Percentiles rank a stretch among this genome's conserved stretches.
Conservation (phyloP, 37 sponge, comb jelly and placozoan species). For the Agelas oroides region DNA sequence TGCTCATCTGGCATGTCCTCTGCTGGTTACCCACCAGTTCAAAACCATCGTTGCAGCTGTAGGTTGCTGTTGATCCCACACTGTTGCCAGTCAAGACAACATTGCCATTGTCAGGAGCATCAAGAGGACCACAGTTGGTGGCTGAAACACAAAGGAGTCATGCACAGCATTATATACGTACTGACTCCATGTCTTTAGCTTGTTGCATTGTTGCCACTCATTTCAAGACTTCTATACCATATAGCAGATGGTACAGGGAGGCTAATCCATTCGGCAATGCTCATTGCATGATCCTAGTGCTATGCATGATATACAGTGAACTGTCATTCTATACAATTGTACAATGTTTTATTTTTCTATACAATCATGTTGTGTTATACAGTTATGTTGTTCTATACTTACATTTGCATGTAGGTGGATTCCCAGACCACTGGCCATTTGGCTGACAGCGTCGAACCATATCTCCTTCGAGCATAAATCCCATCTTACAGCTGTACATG, state of each 20-base stretch:
- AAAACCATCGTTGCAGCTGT: slow-evolving; percentile 35
- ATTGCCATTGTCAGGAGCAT: slow-evolving; percentile 30
- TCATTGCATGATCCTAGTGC: too few species aligned
- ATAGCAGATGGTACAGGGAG: too few species aligned
- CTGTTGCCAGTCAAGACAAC: slow-evolving; percentile 13
- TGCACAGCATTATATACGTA: too few species aligned
- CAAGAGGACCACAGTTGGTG: slow-evolving; percentile 38
- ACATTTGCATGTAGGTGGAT: slow-evolving; percentile 59
- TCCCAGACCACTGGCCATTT: slow-evolving; percentile 65
- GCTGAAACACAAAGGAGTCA: too few species aligned
- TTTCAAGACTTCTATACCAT: too few species aligned
- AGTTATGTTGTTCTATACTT: slow-evolving; percentile 22
- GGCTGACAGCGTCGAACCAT: slow-evolving; percentile 48
- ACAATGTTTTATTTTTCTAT: too few species aligned
- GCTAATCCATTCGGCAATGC: too few species aligned
- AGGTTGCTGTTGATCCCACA: slow-evolving; percentile 23
- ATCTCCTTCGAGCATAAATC: slow-evolving; percentile 46
- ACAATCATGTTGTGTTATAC: too few species aligned
- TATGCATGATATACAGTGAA: too few species aligned
- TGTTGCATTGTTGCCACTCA: too few species aligned
- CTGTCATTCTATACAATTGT: too few species aligned
- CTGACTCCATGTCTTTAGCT: too few species aligned
- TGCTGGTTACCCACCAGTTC: background rate
- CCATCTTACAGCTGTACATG: slow-evolving; percentile 61
- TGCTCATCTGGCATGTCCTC: background rate